Evolutionary conservation across 2,797 vertebrate genomes (phyloP), one percentile per base, ranked within the genome.

Genomic region (Octomys mimax): DNA sequence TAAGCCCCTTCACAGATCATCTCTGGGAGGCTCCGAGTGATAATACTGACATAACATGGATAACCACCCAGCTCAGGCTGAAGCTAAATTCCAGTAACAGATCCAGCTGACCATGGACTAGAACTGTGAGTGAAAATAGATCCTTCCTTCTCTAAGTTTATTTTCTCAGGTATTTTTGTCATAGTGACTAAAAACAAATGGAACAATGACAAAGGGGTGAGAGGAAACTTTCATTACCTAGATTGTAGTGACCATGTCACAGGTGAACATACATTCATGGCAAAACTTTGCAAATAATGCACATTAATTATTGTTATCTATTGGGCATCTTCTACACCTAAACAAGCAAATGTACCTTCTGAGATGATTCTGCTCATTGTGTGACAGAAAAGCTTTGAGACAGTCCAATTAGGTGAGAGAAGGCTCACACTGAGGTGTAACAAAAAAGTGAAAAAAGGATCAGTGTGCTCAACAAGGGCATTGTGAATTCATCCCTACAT

Each of bases 191-290:
- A 46, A 75, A 75, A 12, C 16, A 46, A 46, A 26, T 26, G 39
- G 21, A 42, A 42, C 3, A 6, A 36, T 19, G 26, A 16, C 3
- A 54, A 31, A 62, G 10, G 61, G 26, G 10, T 39, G 52, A 11
- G 78, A 77, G n/a, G 28, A 10, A 82, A n/a, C n/a, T 54, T 59
- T 70, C 2, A 3, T 61, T 19, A 13, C 42, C 24, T 42, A 13
- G 70, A 49, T 33, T n/a, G 28, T 19, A 26, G 22, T 59, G 31
- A 31, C 28, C 39, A 33, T 36, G 64, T 21, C 68, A 14, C 22
- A 46, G n/a, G 28, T 13, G 2, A 1, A n/a, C 1, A 2, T 6
- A 3, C 26, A 4, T 42, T 21, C 11, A 42, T n/a, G 33, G 71
- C 26, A 62, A 52, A 54, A 33, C 54, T 28, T 61, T 39, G 39